Base-by-base conservation (phyloP, 2,113 vertebrate genomes). In the Tretioscincus oriximinensis region DNA sequence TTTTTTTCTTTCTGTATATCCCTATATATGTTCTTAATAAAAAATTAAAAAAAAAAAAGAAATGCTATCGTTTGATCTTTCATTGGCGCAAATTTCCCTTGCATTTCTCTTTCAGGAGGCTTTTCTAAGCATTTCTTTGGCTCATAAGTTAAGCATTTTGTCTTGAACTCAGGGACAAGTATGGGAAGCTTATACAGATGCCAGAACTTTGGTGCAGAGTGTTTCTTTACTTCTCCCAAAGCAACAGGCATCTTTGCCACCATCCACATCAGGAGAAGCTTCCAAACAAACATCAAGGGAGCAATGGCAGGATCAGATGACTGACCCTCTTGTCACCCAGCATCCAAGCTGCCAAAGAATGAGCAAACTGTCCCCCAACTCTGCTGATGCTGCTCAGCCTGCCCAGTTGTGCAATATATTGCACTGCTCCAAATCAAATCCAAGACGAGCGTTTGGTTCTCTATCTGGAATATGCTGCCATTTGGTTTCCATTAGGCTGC, bases 401-500 rank as follows among this genome's bases (percentile, higher is more conserved):
- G 54, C 54, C 12, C 69, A 8, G 20, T n/a, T 22, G 20, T 26
- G 26, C n/a, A 31, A 26, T 18, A 12, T 1, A 4, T 29, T 20
- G 14, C 9, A 65, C 29, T n/a, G 63, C 64, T 81, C 47, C 61
- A 21, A 18, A 41, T 24, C 47, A 77, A 49, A 49, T 70, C 3
- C 29, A 66, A 78, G 26, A 31, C 8, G 47, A 49, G 14, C 22
- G 24, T 64, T 86, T 66, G 29, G 20, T 78, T 83, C 73, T n/a
- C 26, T 16, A 67, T 77, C 73, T 73, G 69, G 78, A 83, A 60
- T 54, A 51, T 66, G 29, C n/a, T 51, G 65, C 70, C 47, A 14
- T 73, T 81, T 80, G 41, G 24, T 78, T 77, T 83, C 16, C 20
- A 21, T 45, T 67, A 63, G n/a, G 28, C 2, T 2, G 3, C 71